These are phyloP conservation scores for Drosophila oshimai DNA, from an alignment of 1,140 invertebrate species.

Conservation along the genomic window DNA sequence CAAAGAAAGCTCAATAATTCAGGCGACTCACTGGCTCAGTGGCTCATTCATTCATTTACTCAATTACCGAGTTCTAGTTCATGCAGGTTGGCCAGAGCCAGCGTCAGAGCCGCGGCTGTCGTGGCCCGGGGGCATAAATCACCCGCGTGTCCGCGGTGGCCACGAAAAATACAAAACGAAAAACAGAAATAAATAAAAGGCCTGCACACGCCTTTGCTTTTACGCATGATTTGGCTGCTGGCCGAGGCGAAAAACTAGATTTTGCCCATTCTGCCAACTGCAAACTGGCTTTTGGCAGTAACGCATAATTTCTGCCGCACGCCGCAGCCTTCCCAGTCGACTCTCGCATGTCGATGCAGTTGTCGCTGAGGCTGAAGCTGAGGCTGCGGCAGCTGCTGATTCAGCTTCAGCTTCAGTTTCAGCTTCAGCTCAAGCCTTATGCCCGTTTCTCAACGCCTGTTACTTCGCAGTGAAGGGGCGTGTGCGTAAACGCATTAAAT, in stretches of 20 bases:
- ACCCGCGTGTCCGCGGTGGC: constrained; percentile 51
- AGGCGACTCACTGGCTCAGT: constrained; percentile 33
- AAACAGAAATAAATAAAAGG: constrained; percentile 8
- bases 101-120: constrained; percentile 3
- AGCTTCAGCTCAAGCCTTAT: constrained; percentile 11
- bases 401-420: constrained; percentile 12
- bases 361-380: constrained; percentile 33
- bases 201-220: constrained; percentile 62
- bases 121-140: constrained; percentile 68
- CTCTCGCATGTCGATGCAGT: constrained; percentile 49
- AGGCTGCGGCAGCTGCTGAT: constrained; percentile 6
- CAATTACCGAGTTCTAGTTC: constrained; percentile 80
- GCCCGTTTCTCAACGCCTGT: constrained; percentile 77
- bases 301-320: constrained; percentile 74
- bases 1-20: constrained; percentile 81
- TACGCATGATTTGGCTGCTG: constrained; percentile 73
- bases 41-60: constrained; percentile 62
- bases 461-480: constrained; percentile 81
- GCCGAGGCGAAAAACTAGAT: constrained; percentile 71
- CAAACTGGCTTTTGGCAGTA: constrained; percentile 76
- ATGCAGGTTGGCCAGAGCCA: constrained; percentile 37
- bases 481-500: constrained; percentile 74
- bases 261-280: constrained; percentile 73
- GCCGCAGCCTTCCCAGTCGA: constrained; percentile 29
- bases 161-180: constrained; percentile 26